Conservation (phyloP, 1,140 invertebrate genomes). For the Drosophila burlai region DNA sequence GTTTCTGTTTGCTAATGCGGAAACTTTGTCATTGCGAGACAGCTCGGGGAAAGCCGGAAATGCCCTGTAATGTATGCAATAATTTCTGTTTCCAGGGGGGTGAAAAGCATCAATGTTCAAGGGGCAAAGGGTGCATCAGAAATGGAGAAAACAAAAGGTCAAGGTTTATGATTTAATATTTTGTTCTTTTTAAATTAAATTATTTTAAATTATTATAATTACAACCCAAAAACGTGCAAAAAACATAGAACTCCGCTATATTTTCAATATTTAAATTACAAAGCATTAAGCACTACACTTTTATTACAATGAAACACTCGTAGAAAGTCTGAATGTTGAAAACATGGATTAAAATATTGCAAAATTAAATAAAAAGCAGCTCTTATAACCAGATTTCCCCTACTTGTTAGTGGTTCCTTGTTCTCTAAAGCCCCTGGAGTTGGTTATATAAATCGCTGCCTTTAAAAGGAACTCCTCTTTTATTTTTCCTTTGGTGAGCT, state of each 20-base stretch:
- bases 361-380: not conserved
- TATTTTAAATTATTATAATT: too few relatives aligned
- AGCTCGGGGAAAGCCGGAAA: not conserved
- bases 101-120: not conserved
- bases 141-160: not conserved
- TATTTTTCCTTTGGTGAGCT: not conserved
- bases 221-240: too few relatives aligned
- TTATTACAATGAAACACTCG: not conserved
- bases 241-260: not conserved
- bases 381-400: too few relatives aligned
- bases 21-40: conserved; percentile 65
- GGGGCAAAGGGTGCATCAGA: not conserved
- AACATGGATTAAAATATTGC: not conserved
- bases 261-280: not conserved
- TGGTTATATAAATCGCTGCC: not conserved
- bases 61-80: conserved; percentile 21
- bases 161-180: too few relatives aligned
- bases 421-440: not conserved
- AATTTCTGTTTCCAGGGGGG: not conserved
- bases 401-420: not conserved
- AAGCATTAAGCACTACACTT: not conserved
- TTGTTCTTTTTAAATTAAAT: too few relatives aligned
- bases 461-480: not conserved
- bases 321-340: not conserved
- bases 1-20: conserved; percentile 69